Evolutionary conservation across 2,888 invertebrate genomes (phyloP).

Genomic region (Cataglyphis livida): DNA sequence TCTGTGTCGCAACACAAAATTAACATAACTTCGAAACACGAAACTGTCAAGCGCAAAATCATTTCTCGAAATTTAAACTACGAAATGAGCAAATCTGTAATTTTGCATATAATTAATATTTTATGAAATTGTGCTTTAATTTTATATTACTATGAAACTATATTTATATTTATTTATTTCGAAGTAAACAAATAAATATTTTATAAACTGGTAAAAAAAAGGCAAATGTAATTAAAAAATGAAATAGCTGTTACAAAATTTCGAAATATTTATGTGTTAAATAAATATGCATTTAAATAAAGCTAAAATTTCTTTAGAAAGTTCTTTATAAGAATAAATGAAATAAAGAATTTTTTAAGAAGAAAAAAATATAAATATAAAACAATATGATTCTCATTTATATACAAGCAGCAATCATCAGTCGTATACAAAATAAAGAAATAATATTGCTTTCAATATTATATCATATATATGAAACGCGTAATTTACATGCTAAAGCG

Average conservation of each 20-base stretch:
- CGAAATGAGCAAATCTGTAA: constrained; percentile 13
- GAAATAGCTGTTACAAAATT: not conserved
- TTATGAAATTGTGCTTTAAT: not conserved
- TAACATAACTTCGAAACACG: constrained; percentile 1
- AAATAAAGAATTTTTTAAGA: too few species aligned
- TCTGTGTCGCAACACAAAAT: not conserved
- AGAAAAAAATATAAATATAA: not conserved
- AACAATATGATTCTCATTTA: not conserved
- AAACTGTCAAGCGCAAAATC: not conserved
- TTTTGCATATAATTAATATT: constrained; percentile 14
- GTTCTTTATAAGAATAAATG: too few species aligned
- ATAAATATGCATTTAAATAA: not conserved
- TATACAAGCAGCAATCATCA: not conserved
- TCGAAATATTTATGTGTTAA: not conserved
- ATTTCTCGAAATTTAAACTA: constrained; percentile 1
- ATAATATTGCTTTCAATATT: not conserved
- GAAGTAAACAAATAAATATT: not conserved
- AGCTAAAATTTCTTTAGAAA: not conserved
- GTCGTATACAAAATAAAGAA: not conserved
- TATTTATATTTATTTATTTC: not conserved
- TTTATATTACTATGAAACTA: not conserved
- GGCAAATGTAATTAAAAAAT: constrained; percentile 15
- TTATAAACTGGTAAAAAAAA: not conserved
- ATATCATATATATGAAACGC: not conserved
- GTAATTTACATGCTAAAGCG: not conserved